phyloP scores from a whole-genome alignment of 2,113 vertebrate genomes.

The Scartelaos histophorus region DNA sequence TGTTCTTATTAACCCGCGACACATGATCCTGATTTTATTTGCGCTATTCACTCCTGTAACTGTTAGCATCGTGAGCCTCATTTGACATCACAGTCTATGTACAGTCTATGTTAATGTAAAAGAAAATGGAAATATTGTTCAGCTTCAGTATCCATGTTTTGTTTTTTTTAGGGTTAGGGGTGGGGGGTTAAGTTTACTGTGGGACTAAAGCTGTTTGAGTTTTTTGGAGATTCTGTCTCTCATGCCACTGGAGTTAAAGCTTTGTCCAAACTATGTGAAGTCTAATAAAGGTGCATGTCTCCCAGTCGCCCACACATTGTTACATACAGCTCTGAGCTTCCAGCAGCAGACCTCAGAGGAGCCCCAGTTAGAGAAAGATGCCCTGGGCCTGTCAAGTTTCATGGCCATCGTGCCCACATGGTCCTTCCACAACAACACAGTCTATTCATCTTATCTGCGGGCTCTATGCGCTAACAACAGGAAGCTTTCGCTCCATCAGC shows the following conservation, averaged over 20 bases:
- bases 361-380: constrained; percentile 35
- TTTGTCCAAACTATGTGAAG: constrained; percentile 14
- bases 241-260: constrained; percentile 4
- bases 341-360: constrained; percentile 29
- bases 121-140: too few species aligned
- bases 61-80: too few species aligned
- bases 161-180: too few species aligned
- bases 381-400: constrained; percentile 15
- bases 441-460: constrained; percentile 44
- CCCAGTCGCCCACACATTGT: constrained; percentile 12
- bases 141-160: too few species aligned
- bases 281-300: constrained; percentile 37
- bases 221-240: constrained; percentile 2
- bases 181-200: not conserved
- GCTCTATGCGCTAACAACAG: constrained; percentile 19
- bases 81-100: too few species aligned
- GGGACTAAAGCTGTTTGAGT: not conserved
- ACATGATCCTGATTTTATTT: too few species aligned
- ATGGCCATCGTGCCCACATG: constrained; percentile 23
- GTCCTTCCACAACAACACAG: constrained; percentile 23
- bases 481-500: constrained; percentile 32
- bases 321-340: constrained; percentile 20
- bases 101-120: too few species aligned
- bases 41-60: too few species aligned
- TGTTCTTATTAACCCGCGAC: too few species aligned